phyloP scores from a whole-genome alignment of 2,797 vertebrate genomes.

The Siniperca undulata region DNA sequence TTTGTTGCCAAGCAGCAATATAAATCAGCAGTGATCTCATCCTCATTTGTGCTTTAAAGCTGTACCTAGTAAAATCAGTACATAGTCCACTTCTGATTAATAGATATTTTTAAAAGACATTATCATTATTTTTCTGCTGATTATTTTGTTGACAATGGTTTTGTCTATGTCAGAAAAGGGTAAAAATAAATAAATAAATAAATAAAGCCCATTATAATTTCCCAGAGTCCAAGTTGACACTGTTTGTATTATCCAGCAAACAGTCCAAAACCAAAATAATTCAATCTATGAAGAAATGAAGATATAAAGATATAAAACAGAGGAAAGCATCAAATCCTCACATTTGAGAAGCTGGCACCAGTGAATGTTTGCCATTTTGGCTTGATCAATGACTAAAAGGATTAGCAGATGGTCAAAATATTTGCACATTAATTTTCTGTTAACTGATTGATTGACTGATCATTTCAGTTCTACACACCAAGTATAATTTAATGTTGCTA shows the following conservation, averaged over 20 bases:
- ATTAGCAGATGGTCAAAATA: not conserved
- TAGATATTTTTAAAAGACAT: not conserved
- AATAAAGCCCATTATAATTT: not conserved
- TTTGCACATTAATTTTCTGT: not conserved
- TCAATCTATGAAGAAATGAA: not conserved
- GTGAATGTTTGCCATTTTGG: not conserved
- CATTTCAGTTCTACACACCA: not conserved
- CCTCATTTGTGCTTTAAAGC: not conserved
- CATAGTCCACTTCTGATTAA: not conserved
- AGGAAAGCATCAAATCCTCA: not conserved
- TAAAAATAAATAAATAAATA: not conserved
- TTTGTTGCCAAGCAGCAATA: not conserved
- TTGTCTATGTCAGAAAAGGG: not conserved
- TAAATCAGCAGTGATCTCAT: not conserved
- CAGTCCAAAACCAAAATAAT: not conserved
- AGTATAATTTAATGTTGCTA: not conserved
- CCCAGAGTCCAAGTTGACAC: not conserved
- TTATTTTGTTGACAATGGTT: not conserved
- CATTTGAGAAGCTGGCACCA: not conserved
- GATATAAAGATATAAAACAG: not conserved
- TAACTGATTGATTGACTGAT: no score
- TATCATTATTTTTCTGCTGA: not conserved
- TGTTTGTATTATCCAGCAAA: not conserved
- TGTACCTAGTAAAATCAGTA: not conserved
- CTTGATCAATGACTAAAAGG: not conserved